These are phyloP conservation scores for Apus apus DNA, from an alignment of 2,113 vertebrate genomes.

Conservation along the genomic window DNA sequence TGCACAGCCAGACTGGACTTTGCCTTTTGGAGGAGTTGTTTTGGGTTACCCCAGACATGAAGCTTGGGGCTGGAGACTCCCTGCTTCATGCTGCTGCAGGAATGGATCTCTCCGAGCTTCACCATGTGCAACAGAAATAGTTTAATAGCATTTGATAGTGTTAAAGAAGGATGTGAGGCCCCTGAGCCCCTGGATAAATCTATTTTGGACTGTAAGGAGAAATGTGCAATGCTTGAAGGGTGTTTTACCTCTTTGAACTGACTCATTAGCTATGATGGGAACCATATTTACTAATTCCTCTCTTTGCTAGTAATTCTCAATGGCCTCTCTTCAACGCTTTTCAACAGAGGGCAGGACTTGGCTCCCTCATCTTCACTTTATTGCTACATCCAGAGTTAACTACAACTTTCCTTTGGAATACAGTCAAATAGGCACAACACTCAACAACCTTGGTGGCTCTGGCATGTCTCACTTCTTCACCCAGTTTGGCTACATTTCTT, in stretches of 20 bases:
- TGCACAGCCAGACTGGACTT: neutral
- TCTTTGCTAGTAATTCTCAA: neutral
- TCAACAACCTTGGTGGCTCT: neutral
- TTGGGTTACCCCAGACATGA: neutral
- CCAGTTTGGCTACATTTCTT: neutral
- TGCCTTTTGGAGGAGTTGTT: neutral
- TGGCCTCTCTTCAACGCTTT: neutral
- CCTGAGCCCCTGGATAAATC: neutral
- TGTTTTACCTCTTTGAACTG: neutral
- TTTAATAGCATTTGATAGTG: neutral
- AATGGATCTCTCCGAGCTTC: neutral
- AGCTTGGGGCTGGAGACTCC: neutral
- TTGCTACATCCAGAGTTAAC: neutral
- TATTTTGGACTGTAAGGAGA: neutral
- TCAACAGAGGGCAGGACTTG: neutral
- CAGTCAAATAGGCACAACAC: neutral
- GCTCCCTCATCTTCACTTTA: neutral
- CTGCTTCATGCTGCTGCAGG: neutral
- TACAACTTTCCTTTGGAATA: neutral
- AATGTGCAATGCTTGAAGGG: neutral
- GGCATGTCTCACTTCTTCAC: neutral
- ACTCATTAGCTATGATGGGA: neutral
- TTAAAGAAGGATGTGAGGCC: neutral
- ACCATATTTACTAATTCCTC: neutral
- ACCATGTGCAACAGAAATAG: neutral